Conservation (phyloP, 2,113 vertebrate genomes). For the Cynocephalus volans region DNA sequence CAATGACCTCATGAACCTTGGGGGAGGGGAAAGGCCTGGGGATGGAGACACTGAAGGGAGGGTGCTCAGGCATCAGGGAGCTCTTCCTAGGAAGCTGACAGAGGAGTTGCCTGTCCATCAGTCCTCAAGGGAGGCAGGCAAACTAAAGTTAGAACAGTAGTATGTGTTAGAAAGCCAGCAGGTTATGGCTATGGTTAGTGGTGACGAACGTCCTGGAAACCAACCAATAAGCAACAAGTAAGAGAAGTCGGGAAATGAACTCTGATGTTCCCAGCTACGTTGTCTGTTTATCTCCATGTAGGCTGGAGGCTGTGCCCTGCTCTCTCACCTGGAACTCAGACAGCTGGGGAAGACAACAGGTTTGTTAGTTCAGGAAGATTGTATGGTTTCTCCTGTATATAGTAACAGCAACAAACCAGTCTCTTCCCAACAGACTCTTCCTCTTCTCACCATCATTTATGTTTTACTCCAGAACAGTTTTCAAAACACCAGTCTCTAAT, state of each 20-base stretch:
- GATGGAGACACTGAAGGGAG: neutral
- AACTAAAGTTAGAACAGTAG: neutral
- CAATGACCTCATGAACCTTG: neutral
- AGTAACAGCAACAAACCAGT: constrained; percentile 36
- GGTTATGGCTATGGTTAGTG: neutral
- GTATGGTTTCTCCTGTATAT: neutral
- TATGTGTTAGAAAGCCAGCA: neutral
- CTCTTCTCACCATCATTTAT: neutral
- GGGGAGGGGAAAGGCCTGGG: neutral
- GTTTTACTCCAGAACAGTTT: constrained; percentile 40
- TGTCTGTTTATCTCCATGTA: neutral
- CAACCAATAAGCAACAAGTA: neutral
- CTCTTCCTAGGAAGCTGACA: neutral
- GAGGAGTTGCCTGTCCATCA: neutral
- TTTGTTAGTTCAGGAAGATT: too few species aligned
- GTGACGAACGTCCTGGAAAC: neutral
- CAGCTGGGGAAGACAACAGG: neutral
- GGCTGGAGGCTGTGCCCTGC: neutral
- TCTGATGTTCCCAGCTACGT: neutral
- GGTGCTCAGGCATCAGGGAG: neutral
- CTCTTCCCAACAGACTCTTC: neutral
- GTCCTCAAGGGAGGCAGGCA: neutral
- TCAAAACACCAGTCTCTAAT: constrained; percentile 5
- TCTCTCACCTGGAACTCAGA: neutral
- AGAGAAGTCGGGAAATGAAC: neutral